These are phyloP conservation scores for Pampusana beccarii DNA, from an alignment of 2,113 vertebrate species.

Conservation along the genomic window DNA sequence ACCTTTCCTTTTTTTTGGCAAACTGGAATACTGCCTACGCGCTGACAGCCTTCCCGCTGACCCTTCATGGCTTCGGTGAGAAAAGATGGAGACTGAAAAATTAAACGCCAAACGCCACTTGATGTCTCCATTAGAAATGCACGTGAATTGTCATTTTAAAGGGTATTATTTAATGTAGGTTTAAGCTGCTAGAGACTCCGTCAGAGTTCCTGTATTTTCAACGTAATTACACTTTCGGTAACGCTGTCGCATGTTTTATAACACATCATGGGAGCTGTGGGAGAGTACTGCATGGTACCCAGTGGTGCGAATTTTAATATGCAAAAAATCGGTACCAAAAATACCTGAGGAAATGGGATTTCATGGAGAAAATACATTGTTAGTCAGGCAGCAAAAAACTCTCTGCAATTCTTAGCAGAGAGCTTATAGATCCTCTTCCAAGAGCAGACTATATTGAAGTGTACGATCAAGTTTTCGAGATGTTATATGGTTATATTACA, in stretches of 20 bases:
- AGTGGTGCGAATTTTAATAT: background rate
- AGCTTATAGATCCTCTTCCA: background rate
- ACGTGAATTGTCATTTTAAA: background rate
- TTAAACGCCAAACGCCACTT: background rate
- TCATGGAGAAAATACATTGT: background rate
- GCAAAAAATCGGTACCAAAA: background rate
- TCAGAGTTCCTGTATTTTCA: background rate
- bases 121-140: background rate
- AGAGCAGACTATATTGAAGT: background rate
- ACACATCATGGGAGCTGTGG: background rate
- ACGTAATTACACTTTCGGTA: background rate
- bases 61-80: background rate
- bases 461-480: background rate
- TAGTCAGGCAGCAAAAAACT: background rate
- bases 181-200: background rate
- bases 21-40: background rate
- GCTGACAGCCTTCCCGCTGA: background rate
- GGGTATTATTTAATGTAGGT: background rate
- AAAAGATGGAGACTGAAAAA: background rate
- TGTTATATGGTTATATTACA: rapidly evolving
- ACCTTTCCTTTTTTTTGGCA: background rate
- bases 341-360: background rate
- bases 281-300: background rate
- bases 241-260: rapidly evolving
- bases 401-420: background rate